Percentiles rank a stretch among this genome's conserved stretches.
phyloP scores from a whole-genome alignment of 2,113 vertebrate species.

The Anhinga anhinga region DNA sequence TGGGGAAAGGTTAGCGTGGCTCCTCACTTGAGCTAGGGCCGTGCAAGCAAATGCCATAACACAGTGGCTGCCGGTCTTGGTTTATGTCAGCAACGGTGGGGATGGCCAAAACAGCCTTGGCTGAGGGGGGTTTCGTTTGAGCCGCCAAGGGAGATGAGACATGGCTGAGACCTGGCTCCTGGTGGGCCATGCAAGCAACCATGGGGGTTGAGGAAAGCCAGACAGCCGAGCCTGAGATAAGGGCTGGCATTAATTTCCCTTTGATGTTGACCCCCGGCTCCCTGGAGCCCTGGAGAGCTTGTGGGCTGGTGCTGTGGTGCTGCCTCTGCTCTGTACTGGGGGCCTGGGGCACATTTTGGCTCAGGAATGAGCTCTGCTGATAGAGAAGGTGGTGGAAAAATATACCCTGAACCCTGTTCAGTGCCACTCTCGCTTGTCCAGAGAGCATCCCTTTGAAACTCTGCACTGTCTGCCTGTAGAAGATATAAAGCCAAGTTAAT shows the following conservation, averaged over 20 bases:
- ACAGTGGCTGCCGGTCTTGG: rapidly evolving
- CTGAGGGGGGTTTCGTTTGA: not conserved
- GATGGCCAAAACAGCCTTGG: not conserved
- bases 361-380: not conserved
- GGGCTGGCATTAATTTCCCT: not conserved
- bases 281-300: not conserved
- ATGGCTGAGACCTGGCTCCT: not conserved
- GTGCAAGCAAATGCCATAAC: rapidly evolving
- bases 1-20: rapidly evolving
- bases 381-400: not conserved
- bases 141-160: rapidly evolving
- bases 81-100: not conserved
- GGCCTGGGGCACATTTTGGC: not conserved
- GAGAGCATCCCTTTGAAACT: not conserved
- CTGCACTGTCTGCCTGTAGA: not conserved
- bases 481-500: not conserved
- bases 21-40: rapidly evolving
- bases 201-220: not conserved
- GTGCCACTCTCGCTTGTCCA: not conserved
- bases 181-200: rapidly evolving
- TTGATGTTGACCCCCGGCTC: rapidly evolving
- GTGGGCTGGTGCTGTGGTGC: not conserved
- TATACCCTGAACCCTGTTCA: not conserved
- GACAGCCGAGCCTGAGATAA: rapidly evolving
- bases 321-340: rapidly evolving